Conservation (phyloP, 2,888 invertebrate genomes). For the Antheraea assamensis region DNA sequence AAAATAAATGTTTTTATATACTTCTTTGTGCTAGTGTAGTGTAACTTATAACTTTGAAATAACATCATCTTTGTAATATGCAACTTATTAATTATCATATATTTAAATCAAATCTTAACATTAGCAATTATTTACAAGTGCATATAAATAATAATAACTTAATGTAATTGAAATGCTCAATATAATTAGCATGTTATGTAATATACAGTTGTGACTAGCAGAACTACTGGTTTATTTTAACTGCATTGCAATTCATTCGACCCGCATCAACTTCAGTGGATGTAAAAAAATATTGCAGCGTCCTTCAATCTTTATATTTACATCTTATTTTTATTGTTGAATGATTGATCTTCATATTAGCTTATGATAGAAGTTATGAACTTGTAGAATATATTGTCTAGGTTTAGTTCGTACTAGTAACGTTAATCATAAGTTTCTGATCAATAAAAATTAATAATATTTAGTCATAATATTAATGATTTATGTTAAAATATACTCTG, state of each 20-base stretch:
- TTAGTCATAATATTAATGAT: no score
- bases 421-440: no score
- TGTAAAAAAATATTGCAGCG: background rate
- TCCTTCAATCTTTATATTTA: background rate
- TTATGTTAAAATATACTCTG: no score
- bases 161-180: background rate
- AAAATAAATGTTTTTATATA: background rate
- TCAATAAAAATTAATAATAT: no score
- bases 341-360: background rate
- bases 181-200: background rate
- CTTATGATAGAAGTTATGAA: background rate
- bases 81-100: background rate
- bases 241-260: background rate
- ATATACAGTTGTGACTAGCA: background rate
- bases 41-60: background rate
- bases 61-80: background rate
- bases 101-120: background rate
- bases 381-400: background rate
- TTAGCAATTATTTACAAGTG: background rate
- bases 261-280: background rate
- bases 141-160: background rate
- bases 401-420: no score
- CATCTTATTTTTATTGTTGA: background rate
- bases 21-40: background rate
- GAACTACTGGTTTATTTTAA: conserved; percentile 4